A percentile compares a stretch with the other conserved stretches of the same genome.
Conservation (phyloP, 2,113 vertebrate genomes). For the Corythornis cristatus region DNA sequence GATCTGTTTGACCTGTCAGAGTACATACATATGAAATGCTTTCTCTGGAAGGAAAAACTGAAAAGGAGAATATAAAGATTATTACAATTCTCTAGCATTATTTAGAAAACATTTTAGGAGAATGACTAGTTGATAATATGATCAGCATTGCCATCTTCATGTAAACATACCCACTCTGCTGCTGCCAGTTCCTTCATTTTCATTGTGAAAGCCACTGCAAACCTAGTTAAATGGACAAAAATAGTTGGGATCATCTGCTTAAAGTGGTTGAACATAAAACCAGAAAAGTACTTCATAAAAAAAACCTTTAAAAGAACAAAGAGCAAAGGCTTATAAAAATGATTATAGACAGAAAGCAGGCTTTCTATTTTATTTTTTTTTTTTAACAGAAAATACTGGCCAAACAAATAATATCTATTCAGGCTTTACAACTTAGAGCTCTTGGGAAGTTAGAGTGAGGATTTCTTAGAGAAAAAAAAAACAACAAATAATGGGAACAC, state of each 20-base stretch:
- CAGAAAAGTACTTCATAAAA: neutral
- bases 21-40: neutral
- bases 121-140: neutral
- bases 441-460: neutral
- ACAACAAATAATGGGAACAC: neutral
- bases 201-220: slow-evolving; percentile 90
- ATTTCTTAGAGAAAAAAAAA: neutral
- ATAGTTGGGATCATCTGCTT: slow-evolving; percentile 9
- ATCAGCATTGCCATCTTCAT: neutral
- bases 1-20: neutral
- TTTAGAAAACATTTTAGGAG: neutral
- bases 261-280: neutral
- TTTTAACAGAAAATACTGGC: neutral
- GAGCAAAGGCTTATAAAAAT: neutral
- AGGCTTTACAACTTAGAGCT: neutral
- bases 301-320: neutral
- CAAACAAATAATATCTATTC: neutral
- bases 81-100: neutral
- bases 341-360: neutral
- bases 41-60: neutral
- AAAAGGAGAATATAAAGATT: neutral
- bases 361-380: neutral
- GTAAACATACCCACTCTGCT: slow-evolving; percentile 83
- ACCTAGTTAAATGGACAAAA: slow-evolving; percentile 75
- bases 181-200: slow-evolving; percentile 84